These are phyloP conservation scores for Mythimna pallens DNA, from an alignment of 2,888 invertebrate genomes.

Conservation along the genomic window DNA sequence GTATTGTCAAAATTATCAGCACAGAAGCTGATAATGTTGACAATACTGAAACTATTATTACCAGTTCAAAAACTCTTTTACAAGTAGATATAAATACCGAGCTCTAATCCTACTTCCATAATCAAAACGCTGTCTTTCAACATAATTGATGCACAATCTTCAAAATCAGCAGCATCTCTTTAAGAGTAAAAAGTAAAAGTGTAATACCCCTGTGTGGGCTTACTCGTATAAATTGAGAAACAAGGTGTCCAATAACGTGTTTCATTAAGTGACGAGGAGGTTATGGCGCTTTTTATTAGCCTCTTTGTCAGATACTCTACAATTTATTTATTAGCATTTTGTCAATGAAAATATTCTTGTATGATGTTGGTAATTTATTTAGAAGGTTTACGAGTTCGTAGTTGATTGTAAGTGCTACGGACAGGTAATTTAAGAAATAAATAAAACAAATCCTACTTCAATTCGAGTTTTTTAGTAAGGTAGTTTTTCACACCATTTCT, in stretches of 20 bases:
- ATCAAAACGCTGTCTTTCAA: background rate
- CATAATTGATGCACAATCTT: constrained; percentile 1
- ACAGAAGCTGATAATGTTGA: background rate
- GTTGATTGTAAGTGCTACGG: background rate
- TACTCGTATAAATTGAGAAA: constrained; percentile 28
- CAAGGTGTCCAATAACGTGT: constrained; percentile 49
- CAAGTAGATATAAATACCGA: background rate
- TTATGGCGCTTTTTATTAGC: constrained; percentile 17
- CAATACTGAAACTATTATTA: background rate
- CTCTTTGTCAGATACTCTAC: constrained; percentile 19
- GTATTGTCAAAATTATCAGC: too few relatives aligned
- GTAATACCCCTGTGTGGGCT: constrained; percentile 38
- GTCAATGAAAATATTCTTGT: constrained; percentile 22
- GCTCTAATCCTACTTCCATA: too few relatives aligned
- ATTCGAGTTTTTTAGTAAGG: background rate
- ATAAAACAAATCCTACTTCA: background rate
- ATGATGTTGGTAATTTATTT: constrained; percentile 7
- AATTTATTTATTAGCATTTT: constrained; percentile 43
- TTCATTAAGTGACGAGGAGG: constrained; percentile 25
- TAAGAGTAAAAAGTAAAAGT: constrained; percentile 36
- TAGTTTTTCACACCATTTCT: background rate
- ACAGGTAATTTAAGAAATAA: background rate
- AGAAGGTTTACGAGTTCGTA: background rate
- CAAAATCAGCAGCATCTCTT: constrained; percentile 12
- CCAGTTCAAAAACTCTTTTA: background rate